Conservation (phyloP, 2,797 vertebrate species). For the Acanthopagrus latus region DNA sequence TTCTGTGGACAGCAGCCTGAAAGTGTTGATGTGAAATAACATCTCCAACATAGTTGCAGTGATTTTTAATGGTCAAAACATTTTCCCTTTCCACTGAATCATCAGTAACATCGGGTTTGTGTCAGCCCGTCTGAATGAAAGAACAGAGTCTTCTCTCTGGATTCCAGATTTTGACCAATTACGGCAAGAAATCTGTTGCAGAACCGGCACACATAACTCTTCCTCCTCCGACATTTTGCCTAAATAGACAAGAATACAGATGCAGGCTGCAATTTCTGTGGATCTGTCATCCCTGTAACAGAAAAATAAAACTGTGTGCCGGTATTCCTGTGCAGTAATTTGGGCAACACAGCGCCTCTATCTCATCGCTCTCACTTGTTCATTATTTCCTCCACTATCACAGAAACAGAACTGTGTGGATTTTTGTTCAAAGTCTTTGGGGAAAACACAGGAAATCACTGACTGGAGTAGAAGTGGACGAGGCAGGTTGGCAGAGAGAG, state of each 20-base stretch:
- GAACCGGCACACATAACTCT: conserved; percentile 46
- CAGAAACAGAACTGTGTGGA: not conserved
- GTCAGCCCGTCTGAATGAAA: conserved; percentile 34
- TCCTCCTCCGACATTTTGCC: conserved; percentile 39
- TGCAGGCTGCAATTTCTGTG: conserved; percentile 31
- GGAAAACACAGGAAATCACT: conserved; percentile 40
- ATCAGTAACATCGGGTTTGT: conserved; percentile 44
- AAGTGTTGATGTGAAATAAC: conserved; percentile 25
- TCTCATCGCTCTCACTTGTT: conserved; percentile 34
- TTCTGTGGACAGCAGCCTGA: conserved; percentile 4
- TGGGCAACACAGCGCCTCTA: conserved; percentile 15
- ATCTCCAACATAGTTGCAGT: conserved; percentile 12
- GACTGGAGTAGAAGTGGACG: not conserved
- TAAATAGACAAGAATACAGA: conserved; percentile 35
- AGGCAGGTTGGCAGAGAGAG: conserved; percentile 26
- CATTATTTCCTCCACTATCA: conserved; percentile 36
- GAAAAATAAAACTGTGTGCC: conserved; percentile 29
- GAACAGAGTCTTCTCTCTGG: conserved; percentile 32
- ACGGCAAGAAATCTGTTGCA: conserved; percentile 50
- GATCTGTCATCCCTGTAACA: conserved; percentile 38
- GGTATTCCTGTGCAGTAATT: conserved; percentile 47
- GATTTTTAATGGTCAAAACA: conserved; percentile 53
- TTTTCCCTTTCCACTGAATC: conserved; percentile 29
- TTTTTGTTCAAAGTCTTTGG: conserved; percentile 12
- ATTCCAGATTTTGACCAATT: conserved; percentile 60